Evolutionary conservation across 2,113 vertebrate species (phyloP), one percentile per base, ranked within the genome.

Genomic region (Corythornis cristatus): DNA sequence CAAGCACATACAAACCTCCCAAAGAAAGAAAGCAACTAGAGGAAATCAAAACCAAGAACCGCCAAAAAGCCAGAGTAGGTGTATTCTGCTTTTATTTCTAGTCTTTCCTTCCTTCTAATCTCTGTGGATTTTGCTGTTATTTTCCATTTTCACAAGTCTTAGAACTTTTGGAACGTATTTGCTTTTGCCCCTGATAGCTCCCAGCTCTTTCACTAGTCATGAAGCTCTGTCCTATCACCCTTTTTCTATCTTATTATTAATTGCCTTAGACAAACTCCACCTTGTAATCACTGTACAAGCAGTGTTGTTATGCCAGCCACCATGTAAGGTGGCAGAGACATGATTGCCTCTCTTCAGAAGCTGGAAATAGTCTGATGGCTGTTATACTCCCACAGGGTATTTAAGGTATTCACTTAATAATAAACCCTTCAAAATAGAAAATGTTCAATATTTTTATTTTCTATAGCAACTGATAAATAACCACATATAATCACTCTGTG

Each of bases 11-110:
- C 90, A 98, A 71, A 92, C 60, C 93, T 68, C 98, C 99, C 60
- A 98, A 96, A 84, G 98, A 98, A 93, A 95, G 85, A 58, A 94
- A 97, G 66, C 89, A 95, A n/a, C 96, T 99, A 25, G 96, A 98
- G 57, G 93, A 97, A 79, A 89, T 97, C 46, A 99, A 98, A 96
- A 79, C 86, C 57, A 97, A 91, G 82, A 99, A 99, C 78, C 96
- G 96, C 20, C 93, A 67, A 74, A 98, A 97, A 95, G 97, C 98
- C 6, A 97, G 98, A 97, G 99, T 99, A 96, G 94, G 92, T 84
- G 5, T 23, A 11, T 28, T 56, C 16, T 12, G 21, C 79, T 90
- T 45, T 83, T 51, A 6, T 78, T 78, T 83, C 23, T 66, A 42
- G 12, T 53, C 25, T 50, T 56, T 67, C 48, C 40, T 90, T 85